Evolutionary conservation across 2,113 vertebrate genomes (phyloP), one percentile per base, ranked within the genome.

Genomic region (Lucifuga dentata): DNA sequence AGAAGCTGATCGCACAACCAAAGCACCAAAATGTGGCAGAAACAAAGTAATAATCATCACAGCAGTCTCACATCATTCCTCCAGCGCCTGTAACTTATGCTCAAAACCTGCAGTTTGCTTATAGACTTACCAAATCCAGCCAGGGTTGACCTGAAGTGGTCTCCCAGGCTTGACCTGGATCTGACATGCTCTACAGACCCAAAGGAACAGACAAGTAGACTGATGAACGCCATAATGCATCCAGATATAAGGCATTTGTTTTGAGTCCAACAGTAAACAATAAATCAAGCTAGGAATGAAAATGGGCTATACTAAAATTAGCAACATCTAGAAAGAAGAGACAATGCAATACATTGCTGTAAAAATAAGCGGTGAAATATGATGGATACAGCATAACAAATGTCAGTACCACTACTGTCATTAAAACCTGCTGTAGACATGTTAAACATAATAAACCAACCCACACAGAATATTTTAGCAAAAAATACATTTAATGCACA

Each of bases 81-180:
- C n/a, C 3, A 11, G 6, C 11, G 7, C 11, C 17, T n/a, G n/a
- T n/a, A n/a, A n/a, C n/a, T 19, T 33, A 16, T 2, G 11, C 3
- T 26, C 38, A 29, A 36, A 57, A 45, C 36, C 15, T 19, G 13
- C 1, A 39, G 3, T 12, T 39, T 24, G 12, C 12, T 23, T 20
- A n/a, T 16, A 23, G 33, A 90, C 89, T 91, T 58, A 90, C 89
- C 88, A 91, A 73, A 91, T 90, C 89, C 89, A 91, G 53, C 89
- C 89, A 74, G 89, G 89, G 69, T 91, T 91, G 72, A 91, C 88
- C 84, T 90, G 88, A 80, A 78, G 62, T 43, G 73, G 55, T 62
- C n/a, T 85, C 39, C 73, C 73, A 77, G 80, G 73, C 59, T 41
- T 83, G 74, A 81, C 65, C 64, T 84, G 77, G 53, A 57, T 77